phyloP scores from a whole-genome alignment of 2,113 vertebrate genomes.

The Odontophorus gujanensis region DNA sequence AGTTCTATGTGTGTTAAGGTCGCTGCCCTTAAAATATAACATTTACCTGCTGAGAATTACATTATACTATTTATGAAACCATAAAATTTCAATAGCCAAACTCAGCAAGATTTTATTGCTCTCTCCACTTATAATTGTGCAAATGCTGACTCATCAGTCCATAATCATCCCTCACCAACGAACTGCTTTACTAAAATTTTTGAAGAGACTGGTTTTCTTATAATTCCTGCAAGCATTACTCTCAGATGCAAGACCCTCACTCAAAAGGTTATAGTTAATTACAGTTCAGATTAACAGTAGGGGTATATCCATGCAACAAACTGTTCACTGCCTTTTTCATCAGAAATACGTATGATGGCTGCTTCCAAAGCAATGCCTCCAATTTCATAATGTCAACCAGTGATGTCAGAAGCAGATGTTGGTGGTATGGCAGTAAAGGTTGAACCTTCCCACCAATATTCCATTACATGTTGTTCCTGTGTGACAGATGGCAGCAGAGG shows the following conservation, averaged over 20 bases:
- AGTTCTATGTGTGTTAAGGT: conserved; percentile 45
- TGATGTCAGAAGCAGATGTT: not conserved
- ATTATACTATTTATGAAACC: conserved; percentile 79
- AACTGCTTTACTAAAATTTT: conserved; percentile 37
- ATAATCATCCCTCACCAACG: conserved; percentile 12
- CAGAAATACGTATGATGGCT: not conserved
- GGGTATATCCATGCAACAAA: conserved; percentile 52
- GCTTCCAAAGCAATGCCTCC: not conserved
- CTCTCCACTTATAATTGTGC: conserved; percentile 75
- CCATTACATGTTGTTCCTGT: not conserved
- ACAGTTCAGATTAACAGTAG: conserved; percentile 64
- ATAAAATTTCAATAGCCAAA: conserved; percentile 76
- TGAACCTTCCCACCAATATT: not conserved
- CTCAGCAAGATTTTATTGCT: conserved; percentile 83
- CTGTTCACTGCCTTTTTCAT: conserved; percentile 24
- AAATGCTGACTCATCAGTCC: conserved; percentile 73
- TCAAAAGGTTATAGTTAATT: conserved; percentile 70
- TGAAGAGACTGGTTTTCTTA: conserved; percentile 53
- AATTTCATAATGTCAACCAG: not conserved
- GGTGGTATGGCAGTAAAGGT: not conserved
- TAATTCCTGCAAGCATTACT: not conserved
- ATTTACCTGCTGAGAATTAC: conserved; percentile 75
- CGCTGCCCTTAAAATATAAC: conserved; percentile 69
- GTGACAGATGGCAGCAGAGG: not conserved
- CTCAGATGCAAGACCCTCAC: not conserved